phyloP scores from a whole-genome alignment of 2,797 vertebrate species.

The Ambastaia sidthimunki region DNA sequence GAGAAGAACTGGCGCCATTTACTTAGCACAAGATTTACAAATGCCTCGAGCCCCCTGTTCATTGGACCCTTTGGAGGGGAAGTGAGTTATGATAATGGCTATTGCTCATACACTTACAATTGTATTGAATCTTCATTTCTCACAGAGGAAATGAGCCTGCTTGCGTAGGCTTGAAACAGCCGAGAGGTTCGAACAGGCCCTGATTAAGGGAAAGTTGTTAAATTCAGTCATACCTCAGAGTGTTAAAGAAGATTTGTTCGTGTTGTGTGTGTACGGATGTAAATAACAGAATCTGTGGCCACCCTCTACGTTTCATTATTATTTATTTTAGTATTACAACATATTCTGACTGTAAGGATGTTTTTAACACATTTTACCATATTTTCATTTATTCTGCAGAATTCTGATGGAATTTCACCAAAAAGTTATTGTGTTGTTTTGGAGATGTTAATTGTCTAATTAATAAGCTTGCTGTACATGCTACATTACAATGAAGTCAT shows the following conservation, averaged over 20 bases:
- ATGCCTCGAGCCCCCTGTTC: slow-evolving; percentile 61
- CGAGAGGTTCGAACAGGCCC: neutral
- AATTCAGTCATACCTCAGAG: neutral
- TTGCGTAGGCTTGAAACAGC: neutral
- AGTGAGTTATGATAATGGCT: slow-evolving; percentile 61
- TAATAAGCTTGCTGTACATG: too few species aligned
- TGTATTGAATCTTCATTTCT: slow-evolving; percentile 48
- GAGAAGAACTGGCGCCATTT: slow-evolving; percentile 61
- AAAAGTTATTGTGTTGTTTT: too few species aligned
- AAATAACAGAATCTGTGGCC: neutral
- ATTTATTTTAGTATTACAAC: too few species aligned
- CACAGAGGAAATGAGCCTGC: slow-evolving; percentile 23
- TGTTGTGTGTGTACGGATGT: neutral
- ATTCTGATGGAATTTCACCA: neutral
- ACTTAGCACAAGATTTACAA: slow-evolving; percentile 73
- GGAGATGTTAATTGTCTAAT: too few species aligned
- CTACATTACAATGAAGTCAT: too few species aligned
- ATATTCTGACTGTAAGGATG: neutral
- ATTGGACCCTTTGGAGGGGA: slow-evolving; percentile 59
- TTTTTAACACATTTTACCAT: neutral
- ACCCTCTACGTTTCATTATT: too few species aligned
- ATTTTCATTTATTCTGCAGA: neutral
- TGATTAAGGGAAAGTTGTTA: neutral
- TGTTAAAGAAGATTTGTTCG: neutral
- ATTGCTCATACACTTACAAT: slow-evolving; percentile 50